Evolutionary conservation across 2,888 invertebrate species (phyloP), one percentile per base, ranked within the genome.

Genomic region (Parapristionchus giblindavisi): DNA sequence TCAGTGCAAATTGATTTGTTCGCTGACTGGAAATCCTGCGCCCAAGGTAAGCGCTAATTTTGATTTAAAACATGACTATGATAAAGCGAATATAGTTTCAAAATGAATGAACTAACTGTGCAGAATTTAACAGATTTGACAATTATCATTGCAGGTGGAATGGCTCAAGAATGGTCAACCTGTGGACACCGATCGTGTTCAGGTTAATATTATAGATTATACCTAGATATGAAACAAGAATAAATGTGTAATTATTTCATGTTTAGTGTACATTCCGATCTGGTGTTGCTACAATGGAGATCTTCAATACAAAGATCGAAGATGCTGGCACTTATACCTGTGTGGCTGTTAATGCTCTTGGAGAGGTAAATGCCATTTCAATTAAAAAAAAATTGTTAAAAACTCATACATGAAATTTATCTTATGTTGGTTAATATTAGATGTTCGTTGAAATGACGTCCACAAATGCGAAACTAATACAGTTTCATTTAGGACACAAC

Each of bases 241-340:
- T n/a, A n/a, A n/a, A n/a, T n/a, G n/a, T 99, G 38, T 93, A 93
- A 88, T 95, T 95, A 85, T 83, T 84, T 51, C 85, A 86, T 60
- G 96, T 94, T 89, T 92, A 94, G 74, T 94, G 96, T 93, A 92
- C 93, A 4, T 93, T 93, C 88, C 92, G 95, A 3, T 95, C 96
- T 89, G 99, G 99, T 84, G 96, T 99, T 61, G 94, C 96, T 73
- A 95, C 96, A 0, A 92, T 99, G 91, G 99, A 99, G 91, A 96
- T 99, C 85, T 92, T 94, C 81, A 94, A 95, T 90, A 96, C 96
- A 89, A 93, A 93, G 86, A 93, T 95, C 0, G 93, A 93, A 77
- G 99, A 99, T 91, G 95, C 96, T 79, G 99, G 99, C 83, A 95
- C 94, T 89, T 99, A 99, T 90, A 92, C 92, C 58, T 98, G 98